These are phyloP conservation scores for Bombyx mandarina DNA, from an alignment of 1,140 invertebrate genomes.

Conservation along the genomic window DNA sequence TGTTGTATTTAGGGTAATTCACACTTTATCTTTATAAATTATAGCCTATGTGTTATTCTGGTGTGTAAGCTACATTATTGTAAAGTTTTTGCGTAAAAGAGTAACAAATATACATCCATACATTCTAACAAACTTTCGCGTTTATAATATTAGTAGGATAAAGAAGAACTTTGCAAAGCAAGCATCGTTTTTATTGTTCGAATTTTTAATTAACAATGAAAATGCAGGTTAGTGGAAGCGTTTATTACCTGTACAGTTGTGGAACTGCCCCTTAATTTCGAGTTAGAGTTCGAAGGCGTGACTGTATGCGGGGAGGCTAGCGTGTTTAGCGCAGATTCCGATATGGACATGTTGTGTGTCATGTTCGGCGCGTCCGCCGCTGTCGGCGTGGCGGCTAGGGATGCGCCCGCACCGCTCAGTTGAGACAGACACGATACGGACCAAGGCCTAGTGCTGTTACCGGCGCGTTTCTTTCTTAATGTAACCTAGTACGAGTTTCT, in stretches of 20 bases:
- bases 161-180: no score
- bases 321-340: conserved; percentile 87
- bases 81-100: no score
- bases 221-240: no score
- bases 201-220: no score
- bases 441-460: conserved; percentile 79
- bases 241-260: conserved; percentile 46
- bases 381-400: conserved; percentile 67
- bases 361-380: conserved; percentile 73
- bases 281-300: conserved; percentile 50
- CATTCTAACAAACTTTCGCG: no score
- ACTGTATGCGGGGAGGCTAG: conserved; percentile 66
- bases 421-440: conserved; percentile 87
- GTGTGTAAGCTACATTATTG: no score
- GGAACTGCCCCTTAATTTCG: conserved; percentile 58
- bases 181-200: no score
- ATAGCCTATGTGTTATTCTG: no score
- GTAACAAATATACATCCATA: no score
- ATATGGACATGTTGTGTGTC: conserved; percentile 77
- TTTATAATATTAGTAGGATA: no score
- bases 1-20: no score
- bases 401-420: conserved; percentile 59
- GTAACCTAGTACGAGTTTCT: conserved; percentile 38
- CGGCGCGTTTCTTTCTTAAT: conserved; percentile 65
- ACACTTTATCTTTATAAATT: no score